Conservation (phyloP, 2,113 vertebrate species). For the Semnornis frantzii region DNA sequence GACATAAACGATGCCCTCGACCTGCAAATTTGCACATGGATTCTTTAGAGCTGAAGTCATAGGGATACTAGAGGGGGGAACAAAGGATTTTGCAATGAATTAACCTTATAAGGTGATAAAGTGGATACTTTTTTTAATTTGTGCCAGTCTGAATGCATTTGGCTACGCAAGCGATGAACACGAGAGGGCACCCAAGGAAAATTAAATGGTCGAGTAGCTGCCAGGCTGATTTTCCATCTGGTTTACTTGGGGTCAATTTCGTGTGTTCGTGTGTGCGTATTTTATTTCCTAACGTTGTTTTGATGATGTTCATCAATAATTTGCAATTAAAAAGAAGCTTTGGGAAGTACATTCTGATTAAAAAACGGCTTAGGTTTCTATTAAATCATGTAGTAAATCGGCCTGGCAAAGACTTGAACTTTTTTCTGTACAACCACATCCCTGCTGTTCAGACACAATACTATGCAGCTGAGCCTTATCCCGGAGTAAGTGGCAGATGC, state of each 20-base stretch:
- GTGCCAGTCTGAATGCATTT: background rate
- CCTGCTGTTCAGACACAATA: background rate
- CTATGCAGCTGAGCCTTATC: background rate
- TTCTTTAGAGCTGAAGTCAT: background rate
- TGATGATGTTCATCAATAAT: background rate
- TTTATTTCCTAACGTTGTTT: background rate
- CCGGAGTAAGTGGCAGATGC: background rate
- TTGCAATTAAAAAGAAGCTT: background rate
- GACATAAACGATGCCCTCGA: background rate
- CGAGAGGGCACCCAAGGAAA: slow-evolving; percentile 56
- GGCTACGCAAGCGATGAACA: background rate
- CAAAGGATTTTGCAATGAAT: background rate
- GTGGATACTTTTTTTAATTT: background rate
- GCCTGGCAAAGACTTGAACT: background rate
- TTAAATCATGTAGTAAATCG: background rate
- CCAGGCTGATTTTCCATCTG: background rate
- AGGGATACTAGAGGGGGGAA: background rate
- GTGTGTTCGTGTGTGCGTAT: background rate
- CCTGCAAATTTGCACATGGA: background rate
- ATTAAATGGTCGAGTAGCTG: background rate
- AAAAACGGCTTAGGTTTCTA: background rate
- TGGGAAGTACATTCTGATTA: background rate
- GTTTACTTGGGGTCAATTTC: background rate
- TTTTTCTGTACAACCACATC: background rate
- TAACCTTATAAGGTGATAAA: slow-evolving; percentile 23